Evolutionary conservation across 1,140 invertebrate genomes (phyloP).

Genomic region (Hyposmocoma kahamanoa): DNA sequence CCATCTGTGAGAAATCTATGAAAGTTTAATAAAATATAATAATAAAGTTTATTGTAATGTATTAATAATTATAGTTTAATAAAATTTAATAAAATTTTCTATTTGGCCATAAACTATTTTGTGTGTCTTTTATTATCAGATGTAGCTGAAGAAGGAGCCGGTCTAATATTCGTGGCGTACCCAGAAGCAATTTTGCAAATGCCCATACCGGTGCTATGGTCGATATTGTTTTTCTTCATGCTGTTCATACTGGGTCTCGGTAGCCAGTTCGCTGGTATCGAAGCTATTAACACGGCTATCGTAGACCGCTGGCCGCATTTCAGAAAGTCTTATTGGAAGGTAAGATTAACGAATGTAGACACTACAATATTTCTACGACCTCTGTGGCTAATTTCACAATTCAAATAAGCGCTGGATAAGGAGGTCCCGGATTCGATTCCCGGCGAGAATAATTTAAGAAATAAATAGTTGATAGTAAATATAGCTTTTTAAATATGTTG

Average conservation of each 20-base stretch:
- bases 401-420: no score
- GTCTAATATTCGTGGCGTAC: constrained; percentile 87
- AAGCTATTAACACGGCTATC: constrained; percentile 85
- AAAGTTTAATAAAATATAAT: no score
- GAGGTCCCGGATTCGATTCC: no score
- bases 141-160: constrained; percentile 80
- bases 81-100: background rate
- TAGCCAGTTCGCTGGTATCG: constrained; percentile 86
- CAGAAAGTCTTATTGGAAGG: constrained; percentile 75
- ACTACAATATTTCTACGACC: no score
- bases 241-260: constrained; percentile 85
- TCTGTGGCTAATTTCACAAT: no score
- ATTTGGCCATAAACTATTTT: background rate
- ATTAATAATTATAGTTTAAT: no score
- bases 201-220: constrained; percentile 85
- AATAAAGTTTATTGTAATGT: no score
- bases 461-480: no score
- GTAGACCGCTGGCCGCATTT: constrained; percentile 81
- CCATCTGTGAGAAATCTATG: no score
- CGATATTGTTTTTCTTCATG: constrained; percentile 90
- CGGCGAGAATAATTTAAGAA: no score
- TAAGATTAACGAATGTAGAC: no score
- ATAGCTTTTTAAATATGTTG: no score
- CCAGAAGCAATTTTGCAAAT: constrained; percentile 84
- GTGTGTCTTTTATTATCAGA: constrained; percentile 46